Base-by-base conservation (phyloP, 2,113 vertebrate genomes). In the Mormoops blainvillei region DNA sequence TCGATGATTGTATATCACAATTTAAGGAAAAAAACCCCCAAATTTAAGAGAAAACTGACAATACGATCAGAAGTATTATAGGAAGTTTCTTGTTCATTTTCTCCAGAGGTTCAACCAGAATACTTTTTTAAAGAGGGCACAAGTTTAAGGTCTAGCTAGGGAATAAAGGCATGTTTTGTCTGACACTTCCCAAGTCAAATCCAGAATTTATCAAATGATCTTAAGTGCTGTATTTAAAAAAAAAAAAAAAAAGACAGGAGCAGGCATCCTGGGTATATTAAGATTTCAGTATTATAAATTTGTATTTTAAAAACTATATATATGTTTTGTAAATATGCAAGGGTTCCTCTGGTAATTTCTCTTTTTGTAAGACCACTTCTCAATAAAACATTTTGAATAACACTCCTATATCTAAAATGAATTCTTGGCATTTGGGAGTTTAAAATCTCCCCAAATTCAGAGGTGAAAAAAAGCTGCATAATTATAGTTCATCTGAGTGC, bases 121-220 rank as follows among this genome's bases (percentile, higher is more conserved):
- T 70, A 80, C 45, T 87, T 96, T 93, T 90, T 73, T n/a, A n/a
- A 58, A 93, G 93, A 97, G 98, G 98, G 97, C 95, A 97, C 93
- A 97, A 98, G 97, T 98, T 98, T 96, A 97, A 97, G 95, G 91
- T 94, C 86, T 96, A 88, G 87, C 96, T 97, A 95, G 97, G 97
- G 96, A 98, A 98, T 98, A 97, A 92, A 97, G 95, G 96, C 96
- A 94, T 94, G 95, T 97, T 97, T 94, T 95, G 94, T 97, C 94
- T 98, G 97, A 98, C 96, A 98, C 86, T 89, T 97, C 22, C 92
- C 83, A 96, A 94, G 92, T 98, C 97, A 97, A 95, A 97, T 89
- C 61, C 71, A 96, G 91, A 94, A 97, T 93, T 94, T 96, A 97
- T 91, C 94, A 97, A 97, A 95, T 95, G 94, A 96, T 95, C 83